These are phyloP conservation scores for Apamea epomidion DNA, from an alignment of 2,888 invertebrate species.

Conservation along the genomic window DNA sequence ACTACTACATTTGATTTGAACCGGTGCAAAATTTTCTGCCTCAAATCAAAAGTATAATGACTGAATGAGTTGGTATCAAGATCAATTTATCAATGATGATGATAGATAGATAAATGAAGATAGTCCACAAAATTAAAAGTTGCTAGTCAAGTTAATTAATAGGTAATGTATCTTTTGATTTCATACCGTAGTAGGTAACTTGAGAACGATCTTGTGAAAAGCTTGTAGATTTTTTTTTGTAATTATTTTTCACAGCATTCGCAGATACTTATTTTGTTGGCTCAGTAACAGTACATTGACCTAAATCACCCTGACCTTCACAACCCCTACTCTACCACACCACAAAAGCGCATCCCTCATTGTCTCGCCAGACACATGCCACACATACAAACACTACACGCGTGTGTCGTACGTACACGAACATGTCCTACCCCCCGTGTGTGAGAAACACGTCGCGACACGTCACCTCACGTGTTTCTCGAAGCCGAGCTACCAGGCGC, in stretches of 20 bases:
- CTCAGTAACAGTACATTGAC: conserved; percentile 4
- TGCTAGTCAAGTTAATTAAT: background rate
- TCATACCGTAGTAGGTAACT: too few species aligned
- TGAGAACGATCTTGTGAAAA: background rate
- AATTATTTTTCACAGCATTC: background rate
- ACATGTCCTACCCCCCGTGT: conserved; percentile 30
- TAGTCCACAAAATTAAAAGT: background rate
- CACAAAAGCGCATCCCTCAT: conserved; percentile 24
- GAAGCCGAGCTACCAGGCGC: conserved; percentile 56
- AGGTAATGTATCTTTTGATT: background rate
- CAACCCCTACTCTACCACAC: background rate
- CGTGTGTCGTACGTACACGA: conserved; percentile 7
- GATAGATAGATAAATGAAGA: background rate
- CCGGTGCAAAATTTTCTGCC: background rate
- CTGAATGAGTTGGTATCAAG: background rate
- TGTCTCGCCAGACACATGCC: conserved; percentile 25
- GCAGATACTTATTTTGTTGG: background rate
- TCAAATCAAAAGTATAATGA: background rate
- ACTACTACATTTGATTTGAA: too few species aligned
- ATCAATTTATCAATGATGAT: too few species aligned
- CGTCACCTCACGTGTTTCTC: conserved; percentile 64
- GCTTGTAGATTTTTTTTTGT: background rate
- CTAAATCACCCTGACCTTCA: conserved; percentile 40
- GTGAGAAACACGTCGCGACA: conserved; percentile 61
- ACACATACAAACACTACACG: conserved; percentile 30